Evolutionary conservation across 2,888 invertebrate genomes (phyloP), one percentile per base, ranked within the genome.

Genomic region (Limnephilus marmoratus): DNA sequence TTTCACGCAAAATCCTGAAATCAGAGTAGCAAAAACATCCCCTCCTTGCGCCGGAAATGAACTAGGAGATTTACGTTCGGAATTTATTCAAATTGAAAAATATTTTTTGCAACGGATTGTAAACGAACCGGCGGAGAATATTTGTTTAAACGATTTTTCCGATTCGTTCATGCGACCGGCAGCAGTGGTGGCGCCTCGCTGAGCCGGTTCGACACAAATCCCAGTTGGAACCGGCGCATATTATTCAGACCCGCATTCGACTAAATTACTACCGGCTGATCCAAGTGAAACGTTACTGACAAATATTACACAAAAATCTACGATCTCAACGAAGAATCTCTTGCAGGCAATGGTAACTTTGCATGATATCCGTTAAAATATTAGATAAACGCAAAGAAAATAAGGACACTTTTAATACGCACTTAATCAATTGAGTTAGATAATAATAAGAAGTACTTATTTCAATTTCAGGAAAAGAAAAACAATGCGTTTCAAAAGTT

Each of bases 11-110:
- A 68, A 68, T n/a, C 9, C 68, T 1, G 9, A 68, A 68, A 68
- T 24, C 68, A 68, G n/a, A 68, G 53, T 4, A 5, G 53, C 68
- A 68, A 68, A 24, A 24, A 68, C 24, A 37, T 24, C 83, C 83
- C 83, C 83, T 83, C 83, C 83, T 34, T 24, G 15, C 83, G 83
- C 68, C 68, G 83, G 37, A 83, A 83, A 34, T 34, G 83, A 83
- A 34, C 83, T 37, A 24, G 37, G 34, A 83, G 83, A 83, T 83
- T 83, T 83, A 83, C 37, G 83, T 24, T 83, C 37, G 9, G 83
- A 83, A 83, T 83, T 83, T 83, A 86, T 86, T 45, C 85, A 86
- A 86, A 86, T 86, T 86, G 85, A 86, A 86, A 86, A 86, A 86
- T 86, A 86, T 86, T 86, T 86, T 86, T 86, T 86, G 85, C 85